phyloP scores from a whole-genome alignment of 2,113 vertebrate species.

The Notiomystis cincta region DNA sequence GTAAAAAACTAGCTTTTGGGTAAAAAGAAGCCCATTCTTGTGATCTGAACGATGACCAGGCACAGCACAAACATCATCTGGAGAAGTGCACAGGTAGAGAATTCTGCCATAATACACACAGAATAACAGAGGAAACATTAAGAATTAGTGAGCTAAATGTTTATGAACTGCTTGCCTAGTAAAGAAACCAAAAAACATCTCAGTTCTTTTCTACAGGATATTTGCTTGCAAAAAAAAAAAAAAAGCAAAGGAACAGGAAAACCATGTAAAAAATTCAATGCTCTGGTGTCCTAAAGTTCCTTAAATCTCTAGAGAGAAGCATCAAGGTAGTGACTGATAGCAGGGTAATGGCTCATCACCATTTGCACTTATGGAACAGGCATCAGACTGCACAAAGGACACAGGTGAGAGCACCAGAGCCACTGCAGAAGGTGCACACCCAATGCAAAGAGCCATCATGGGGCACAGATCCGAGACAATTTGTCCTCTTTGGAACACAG shows the following conservation, averaged over 20 bases:
- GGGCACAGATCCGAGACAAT: fast-evolving
- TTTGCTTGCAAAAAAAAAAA: background rate
- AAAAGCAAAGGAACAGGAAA: background rate
- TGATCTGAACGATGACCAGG: fast-evolving
- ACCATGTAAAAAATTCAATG: fast-evolving
- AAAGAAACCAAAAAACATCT: background rate
- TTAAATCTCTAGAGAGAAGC: background rate
- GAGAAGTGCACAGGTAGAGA: background rate
- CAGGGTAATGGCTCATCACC: background rate
- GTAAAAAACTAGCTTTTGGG: background rate
- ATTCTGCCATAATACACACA: background rate
- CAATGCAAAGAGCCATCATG: fast-evolving
- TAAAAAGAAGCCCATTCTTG: background rate
- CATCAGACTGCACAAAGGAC: background rate
- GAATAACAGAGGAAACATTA: background rate
- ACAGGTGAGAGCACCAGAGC: background rate
- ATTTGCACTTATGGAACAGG: background rate
- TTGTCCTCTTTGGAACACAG: background rate
- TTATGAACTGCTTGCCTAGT: background rate
- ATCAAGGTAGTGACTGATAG: background rate
- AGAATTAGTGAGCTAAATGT: background rate
- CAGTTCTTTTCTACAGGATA: background rate
- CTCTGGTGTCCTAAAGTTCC: background rate
- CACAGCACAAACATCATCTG: background rate
- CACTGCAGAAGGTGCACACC: background rate